Conservation (phyloP, 64 coral and sea anemone genomes). For the Pachyseris speciosa region DNA sequence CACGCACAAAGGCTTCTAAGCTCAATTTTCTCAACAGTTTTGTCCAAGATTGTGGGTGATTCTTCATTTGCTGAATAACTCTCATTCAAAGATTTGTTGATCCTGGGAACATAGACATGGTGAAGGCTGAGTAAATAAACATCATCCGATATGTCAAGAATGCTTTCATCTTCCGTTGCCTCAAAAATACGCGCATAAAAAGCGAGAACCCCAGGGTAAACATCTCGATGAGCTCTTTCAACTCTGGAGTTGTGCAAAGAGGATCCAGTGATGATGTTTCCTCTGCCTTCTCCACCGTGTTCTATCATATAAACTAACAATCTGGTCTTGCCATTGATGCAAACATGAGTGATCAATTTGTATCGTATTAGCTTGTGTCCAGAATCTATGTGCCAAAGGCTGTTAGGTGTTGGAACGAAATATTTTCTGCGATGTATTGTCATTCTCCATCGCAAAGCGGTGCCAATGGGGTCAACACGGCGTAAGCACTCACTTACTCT, state of each 20-base stretch:
- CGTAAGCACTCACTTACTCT: no score
- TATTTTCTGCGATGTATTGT: constrained; percentile 79
- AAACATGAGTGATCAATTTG: constrained; percentile 60
- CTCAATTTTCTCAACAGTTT: no score
- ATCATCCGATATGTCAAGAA: constrained; percentile 69
- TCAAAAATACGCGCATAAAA: constrained; percentile 83
- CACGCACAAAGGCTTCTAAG: no score
- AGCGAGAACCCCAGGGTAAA: constrained; percentile 66
- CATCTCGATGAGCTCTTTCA: constrained; percentile 44
- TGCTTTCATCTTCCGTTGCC: constrained; percentile 73
- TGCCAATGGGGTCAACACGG: constrained; percentile 82
- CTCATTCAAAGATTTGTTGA: constrained; percentile 71
- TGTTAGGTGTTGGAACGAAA: constrained; percentile 80
- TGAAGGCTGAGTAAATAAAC: constrained; percentile 79
- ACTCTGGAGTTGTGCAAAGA: constrained; percentile 52
- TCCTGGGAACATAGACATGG: constrained; percentile 78
- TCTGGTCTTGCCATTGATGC: constrained; percentile 54
- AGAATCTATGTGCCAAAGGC: constrained; percentile 85
- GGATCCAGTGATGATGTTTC: constrained; percentile 56
- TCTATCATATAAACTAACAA: constrained; percentile 64
- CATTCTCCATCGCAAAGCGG: constrained; percentile 79
- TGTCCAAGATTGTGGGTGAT: no score
- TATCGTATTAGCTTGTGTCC: constrained; percentile 71
- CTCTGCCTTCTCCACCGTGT: constrained; percentile 4
- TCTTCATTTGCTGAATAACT: constrained; percentile 85